A percentile compares a stretch with the other conserved stretches of the same genome.
These are phyloP conservation scores for Zaprionus davidi DNA, from an alignment of 1,140 invertebrate species.

Conservation along the genomic window DNA sequence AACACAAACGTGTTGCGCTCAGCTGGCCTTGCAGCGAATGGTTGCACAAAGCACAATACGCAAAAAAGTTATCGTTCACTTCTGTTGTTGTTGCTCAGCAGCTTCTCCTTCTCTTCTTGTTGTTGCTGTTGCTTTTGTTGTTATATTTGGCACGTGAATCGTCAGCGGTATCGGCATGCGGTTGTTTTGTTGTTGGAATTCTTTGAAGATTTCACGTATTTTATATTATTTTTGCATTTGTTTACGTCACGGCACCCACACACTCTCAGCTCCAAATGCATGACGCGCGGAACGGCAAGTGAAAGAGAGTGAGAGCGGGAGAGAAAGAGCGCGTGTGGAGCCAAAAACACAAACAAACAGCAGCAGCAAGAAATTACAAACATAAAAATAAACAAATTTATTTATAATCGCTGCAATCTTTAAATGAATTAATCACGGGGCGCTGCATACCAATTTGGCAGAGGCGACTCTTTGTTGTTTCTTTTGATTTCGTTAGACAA, in stretches of 20 bases:
- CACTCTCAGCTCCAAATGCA: constrained; percentile 34
- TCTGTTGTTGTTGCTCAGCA: constrained; percentile 7
- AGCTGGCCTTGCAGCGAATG: constrained; percentile 71
- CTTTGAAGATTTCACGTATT: constrained; percentile 50
- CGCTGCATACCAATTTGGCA: constrained; percentile 30
- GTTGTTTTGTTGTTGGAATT: constrained; percentile 48
- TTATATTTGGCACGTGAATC: constrained; percentile 69
- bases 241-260: constrained; percentile 68
- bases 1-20: constrained; percentile 79
- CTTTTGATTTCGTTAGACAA: constrained; percentile 26
- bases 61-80: constrained; percentile 46
- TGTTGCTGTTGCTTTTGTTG: constrained; percentile 42
- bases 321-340: constrained; percentile 31
- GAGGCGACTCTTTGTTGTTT: constrained; percentile 44
- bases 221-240: constrained; percentile 64
- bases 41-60: constrained; percentile 63
- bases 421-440: constrained; percentile 16
- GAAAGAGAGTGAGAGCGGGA: constrained; percentile 16
- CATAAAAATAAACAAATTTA: constrained; percentile 34
- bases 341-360: constrained; percentile 52
- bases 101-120: constrained; percentile 8
- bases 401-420: constrained; percentile 34
- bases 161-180: constrained; percentile 29
- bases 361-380: constrained; percentile 19
- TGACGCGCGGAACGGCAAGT: constrained; percentile 43